Percentiles rank a stretch among this genome's conserved stretches.
Evolutionary conservation across 2,888 invertebrate species (phyloP).

Genomic region (Eugnorisma glareosa): DNA sequence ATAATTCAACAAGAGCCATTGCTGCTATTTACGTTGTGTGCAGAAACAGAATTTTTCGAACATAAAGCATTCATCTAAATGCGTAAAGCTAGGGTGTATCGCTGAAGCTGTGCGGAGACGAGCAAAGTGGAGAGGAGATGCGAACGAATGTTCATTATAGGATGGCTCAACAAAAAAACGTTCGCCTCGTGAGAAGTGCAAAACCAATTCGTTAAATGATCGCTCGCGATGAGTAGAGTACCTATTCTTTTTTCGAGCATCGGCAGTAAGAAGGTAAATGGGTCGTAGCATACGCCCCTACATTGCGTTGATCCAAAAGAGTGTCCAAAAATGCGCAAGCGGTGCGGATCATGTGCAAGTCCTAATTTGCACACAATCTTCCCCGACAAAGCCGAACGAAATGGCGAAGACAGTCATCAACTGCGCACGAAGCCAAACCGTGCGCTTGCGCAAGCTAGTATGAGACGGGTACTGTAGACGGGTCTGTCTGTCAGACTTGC

Average conservation of each 20-base stretch:
- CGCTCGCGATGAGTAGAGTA: not conserved
- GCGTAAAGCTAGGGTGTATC: too few relatives aligned
- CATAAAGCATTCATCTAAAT: not conserved
- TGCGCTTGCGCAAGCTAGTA: not conserved
- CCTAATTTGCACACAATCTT: not conserved
- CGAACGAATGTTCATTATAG: not conserved
- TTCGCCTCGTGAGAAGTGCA: not conserved
- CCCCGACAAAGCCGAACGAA: not conserved
- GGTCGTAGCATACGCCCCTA: not conserved
- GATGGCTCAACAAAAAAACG: not conserved
- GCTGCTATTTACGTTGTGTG: not conserved
- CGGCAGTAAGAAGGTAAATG: not conserved
- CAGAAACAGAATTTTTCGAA: not conserved
- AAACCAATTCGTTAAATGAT: not conserved
- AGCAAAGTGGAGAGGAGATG: too few relatives aligned
- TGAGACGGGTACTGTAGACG: not conserved
- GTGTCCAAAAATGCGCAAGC: not conserved
- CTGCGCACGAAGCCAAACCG: not conserved
- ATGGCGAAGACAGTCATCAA: not conserved
- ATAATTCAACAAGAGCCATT: not conserved
- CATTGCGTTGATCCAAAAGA: not conserved
- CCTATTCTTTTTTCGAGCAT: not conserved
- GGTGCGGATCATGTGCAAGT: not conserved
- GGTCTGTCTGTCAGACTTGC: not conserved
- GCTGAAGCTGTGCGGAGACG: too few relatives aligned